Conservation (phyloP, 2,888 invertebrate genomes). For the Lepas anatifera region DNA sequence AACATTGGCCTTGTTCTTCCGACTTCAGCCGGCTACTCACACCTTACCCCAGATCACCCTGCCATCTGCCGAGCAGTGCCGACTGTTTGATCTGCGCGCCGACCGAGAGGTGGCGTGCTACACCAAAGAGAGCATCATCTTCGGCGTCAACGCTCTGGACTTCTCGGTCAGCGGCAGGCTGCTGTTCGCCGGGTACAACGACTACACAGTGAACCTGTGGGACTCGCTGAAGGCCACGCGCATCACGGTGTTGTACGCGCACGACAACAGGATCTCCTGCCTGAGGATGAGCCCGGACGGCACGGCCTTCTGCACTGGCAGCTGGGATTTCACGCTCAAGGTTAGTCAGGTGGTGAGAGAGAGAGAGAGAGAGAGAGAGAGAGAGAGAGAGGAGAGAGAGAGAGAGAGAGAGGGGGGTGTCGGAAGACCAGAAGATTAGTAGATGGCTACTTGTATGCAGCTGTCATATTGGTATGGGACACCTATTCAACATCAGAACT, state of each 20-base stretch:
- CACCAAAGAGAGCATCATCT: slow-evolving; percentile 91
- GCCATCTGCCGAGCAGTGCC: slow-evolving; percentile 48
- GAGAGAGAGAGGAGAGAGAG: too few species aligned
- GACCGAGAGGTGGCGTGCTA: slow-evolving; percentile 95
- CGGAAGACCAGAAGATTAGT: too few species aligned
- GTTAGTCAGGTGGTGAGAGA: too few species aligned
- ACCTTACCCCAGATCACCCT: too few species aligned
- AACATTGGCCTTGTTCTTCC: too few species aligned
- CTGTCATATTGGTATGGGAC: too few species aligned
- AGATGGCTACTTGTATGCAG: too few species aligned
- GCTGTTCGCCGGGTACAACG: slow-evolving; percentile 95
- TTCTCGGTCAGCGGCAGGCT: slow-evolving; percentile 90
- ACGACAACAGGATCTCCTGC: slow-evolving; percentile 66
- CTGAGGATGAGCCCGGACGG: slow-evolving; percentile 78
- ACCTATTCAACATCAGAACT: too few species aligned
- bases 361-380: too few species aligned
- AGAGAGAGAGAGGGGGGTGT: too few species aligned
- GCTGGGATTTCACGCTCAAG: slow-evolving; percentile 87
- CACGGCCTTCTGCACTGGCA: slow-evolving; percentile 90
- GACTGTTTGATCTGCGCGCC: slow-evolving; percentile 91
- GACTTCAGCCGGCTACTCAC: too few species aligned
- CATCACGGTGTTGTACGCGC: slow-evolving; percentile 81
- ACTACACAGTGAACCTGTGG: slow-evolving; percentile 98
- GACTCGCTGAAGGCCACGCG: slow-evolving; percentile 89
- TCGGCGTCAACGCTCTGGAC: slow-evolving; percentile 95